These are phyloP conservation scores for Lacerta agilis DNA, from an alignment of 2,797 vertebrate genomes.

Conservation along the genomic window DNA sequence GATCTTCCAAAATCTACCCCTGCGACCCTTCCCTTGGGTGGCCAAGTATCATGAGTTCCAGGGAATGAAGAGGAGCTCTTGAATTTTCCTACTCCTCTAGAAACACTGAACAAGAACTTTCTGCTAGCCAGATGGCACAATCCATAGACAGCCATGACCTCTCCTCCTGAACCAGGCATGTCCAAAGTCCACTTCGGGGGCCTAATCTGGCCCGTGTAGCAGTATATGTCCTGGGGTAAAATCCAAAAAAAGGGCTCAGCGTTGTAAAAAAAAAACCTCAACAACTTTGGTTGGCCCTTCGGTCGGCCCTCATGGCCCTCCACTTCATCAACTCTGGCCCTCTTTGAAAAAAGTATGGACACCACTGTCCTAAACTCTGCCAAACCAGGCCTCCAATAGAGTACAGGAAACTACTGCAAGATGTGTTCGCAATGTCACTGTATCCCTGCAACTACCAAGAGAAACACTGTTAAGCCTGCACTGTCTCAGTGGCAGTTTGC, in stretches of 20 bases:
- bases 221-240: no score
- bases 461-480: not conserved
- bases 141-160: not conserved
- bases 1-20: not conserved
- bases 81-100: not conserved
- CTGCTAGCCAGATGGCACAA: not conserved
- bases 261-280: no score
- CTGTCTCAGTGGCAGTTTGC: not conserved
- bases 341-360: no score
- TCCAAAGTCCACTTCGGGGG: no score
- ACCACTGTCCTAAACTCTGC: not conserved
- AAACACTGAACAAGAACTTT: not conserved
- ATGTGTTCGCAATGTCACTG: not conserved
- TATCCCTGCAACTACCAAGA: not conserved
- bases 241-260: no score
- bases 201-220: no score
- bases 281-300: no score
- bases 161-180: no score
- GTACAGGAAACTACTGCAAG: not conserved
- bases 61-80: not conserved
- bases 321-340: no score
- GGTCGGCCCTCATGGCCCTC: no score
- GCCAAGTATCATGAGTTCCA: not conserved
- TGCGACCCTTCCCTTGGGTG: not conserved
- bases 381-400: not conserved